Evolutionary conservation across 2,797 vertebrate genomes (phyloP), one percentile per base, ranked within the genome.

Genomic region (Leucoraja ocellata): DNA sequence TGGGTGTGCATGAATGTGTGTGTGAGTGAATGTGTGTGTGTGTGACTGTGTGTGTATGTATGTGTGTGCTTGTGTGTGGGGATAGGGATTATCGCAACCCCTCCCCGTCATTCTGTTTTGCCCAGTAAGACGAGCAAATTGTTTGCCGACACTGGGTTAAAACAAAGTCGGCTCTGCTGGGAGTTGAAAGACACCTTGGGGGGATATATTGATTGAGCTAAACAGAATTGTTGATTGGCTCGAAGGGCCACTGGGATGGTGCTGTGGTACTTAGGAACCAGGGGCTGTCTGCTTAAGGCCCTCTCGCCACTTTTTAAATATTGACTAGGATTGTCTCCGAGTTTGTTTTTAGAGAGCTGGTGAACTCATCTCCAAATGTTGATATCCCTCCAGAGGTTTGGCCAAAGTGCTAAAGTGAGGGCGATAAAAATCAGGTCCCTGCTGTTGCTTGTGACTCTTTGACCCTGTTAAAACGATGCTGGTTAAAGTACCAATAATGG

Each of bases 331-430:
- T 91, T 25, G 68, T 71, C 88, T 73, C 90, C 36, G 23, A 76
- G 90, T 91, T 91, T 91, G 90, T 91, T 68, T 88, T 88, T 88
- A 68, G 61, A 91, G 90, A 91, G 90, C 36, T 92, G 68, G 23
- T 91, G 32, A 74, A 91, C 65, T 71, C 88, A 91, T 91, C 88
- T 91, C 88, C 65, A 4, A 91, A 74, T 46, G 32, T 71, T 73
- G 39, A 92, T 92, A 92, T 76, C 76, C 90, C 90, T 92, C 90
- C 28, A 76, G 90, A 76, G 90, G 71, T 76, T 92, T 92, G 46
- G 90, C 25, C 36, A 74, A 92, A 92, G 90, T 92, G 90, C 90
- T 92, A 92, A 92, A 92, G 71, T 92, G 71, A 92, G 90, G 84
- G 90, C 10, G 90, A 92, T 92, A 76, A 76, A 68, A 76, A 92